phyloP scores from a whole-genome alignment of 2,113 vertebrate genomes.

The Erpornis zantholeuca region DNA sequence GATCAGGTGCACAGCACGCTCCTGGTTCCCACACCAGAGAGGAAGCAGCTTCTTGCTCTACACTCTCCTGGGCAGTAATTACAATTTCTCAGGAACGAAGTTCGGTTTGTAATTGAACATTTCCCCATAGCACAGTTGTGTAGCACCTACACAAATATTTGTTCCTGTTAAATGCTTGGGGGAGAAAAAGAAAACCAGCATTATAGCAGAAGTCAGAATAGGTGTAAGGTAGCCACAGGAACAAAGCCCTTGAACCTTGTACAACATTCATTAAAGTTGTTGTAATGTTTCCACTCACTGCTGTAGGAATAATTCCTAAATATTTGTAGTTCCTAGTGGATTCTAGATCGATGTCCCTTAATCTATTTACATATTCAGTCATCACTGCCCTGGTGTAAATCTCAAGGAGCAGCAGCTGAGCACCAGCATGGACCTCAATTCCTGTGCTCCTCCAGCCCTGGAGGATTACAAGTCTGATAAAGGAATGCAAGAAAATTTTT shows the following conservation, averaged over 20 bases:
- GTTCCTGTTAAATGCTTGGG: conserved; percentile 34
- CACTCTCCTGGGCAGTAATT: conserved; percentile 72
- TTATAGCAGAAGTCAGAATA: background rate
- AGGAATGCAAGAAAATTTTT: background rate
- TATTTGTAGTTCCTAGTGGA: background rate
- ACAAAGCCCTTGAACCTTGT: background rate
- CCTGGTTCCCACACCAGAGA: conserved; percentile 50
- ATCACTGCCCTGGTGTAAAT: background rate
- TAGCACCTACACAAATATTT: conserved; percentile 73
- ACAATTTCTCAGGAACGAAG: conserved; percentile 68
- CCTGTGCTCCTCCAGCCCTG: background rate
- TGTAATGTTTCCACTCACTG: background rate
- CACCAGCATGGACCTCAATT: background rate
- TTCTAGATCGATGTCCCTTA: background rate
- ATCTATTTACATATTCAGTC: background rate
- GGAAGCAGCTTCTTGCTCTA: conserved; percentile 56
- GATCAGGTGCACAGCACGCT: conserved; percentile 33
- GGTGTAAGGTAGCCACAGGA: background rate
- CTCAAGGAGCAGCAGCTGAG: background rate
- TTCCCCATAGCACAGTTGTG: conserved; percentile 56
- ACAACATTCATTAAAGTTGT: background rate
- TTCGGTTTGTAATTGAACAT: conserved; percentile 69
- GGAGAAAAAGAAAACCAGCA: background rate
- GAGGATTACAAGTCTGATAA: background rate
- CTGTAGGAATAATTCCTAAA: background rate